Percentiles rank a stretch among this genome's conserved stretches.
Conservation (phyloP, 2,113 vertebrate species). For the Psittacula cyanocephala region DNA sequence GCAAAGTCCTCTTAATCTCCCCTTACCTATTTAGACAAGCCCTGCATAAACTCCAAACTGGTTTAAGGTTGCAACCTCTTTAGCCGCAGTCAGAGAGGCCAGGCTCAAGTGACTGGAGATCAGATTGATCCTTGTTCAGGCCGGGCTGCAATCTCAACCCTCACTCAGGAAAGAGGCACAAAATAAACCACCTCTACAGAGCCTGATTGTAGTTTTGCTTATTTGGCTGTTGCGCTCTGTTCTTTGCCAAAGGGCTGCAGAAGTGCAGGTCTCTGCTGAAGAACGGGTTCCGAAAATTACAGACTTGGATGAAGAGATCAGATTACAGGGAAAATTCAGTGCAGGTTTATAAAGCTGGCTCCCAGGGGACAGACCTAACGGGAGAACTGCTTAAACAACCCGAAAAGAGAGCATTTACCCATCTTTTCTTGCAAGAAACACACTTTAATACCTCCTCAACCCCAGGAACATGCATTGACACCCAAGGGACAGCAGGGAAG, state of each 20-base stretch:
- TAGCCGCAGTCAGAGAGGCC: neutral
- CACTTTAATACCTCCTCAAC: accelerated
- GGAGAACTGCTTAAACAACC: accelerated
- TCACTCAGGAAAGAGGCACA: accelerated
- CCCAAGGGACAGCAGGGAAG: accelerated
- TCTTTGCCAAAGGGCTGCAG: neutral
- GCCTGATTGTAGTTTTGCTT: neutral
- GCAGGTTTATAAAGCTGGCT: neutral
- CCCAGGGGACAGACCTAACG: neutral
- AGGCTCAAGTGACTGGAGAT: neutral
- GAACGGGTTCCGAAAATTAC: neutral
- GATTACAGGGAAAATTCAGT: neutral
- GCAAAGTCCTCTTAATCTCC: neutral
- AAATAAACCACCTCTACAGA: neutral
- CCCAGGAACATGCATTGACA: accelerated
- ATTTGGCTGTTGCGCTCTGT: neutral
- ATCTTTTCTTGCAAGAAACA: accelerated
- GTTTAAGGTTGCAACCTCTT: slow-evolving; percentile 36
- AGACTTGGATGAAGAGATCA: neutral
- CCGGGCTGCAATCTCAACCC: neutral
- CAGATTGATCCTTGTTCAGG: neutral
- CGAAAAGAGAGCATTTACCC: accelerated
- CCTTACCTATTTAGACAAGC: neutral
- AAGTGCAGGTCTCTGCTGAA: neutral
- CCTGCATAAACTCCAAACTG: neutral